Evolutionary conservation across 2,797 vertebrate genomes (phyloP).

Genomic region (Monodelphis domestica): DNA sequence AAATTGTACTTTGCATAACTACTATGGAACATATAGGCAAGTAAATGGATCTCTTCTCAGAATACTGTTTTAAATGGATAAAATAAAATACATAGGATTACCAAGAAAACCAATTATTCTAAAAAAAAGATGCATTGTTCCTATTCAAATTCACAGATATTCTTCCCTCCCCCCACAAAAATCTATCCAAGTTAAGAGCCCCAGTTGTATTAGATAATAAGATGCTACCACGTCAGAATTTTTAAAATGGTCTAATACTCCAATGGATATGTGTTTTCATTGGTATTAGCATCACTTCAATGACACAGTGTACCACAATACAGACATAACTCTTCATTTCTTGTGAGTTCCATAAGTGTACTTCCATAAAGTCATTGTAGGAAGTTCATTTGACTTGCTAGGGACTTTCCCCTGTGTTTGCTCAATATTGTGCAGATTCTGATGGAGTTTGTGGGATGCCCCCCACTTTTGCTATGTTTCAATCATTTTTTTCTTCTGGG

Average conservation of each 20-base stretch:
- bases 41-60: not conserved
- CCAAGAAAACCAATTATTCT: no score
- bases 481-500: not conserved
- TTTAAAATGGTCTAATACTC: no score
- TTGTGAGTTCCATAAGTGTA: not conserved
- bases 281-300: not conserved
- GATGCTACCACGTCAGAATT: not conserved
- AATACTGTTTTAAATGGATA: not conserved
- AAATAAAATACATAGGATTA: not conserved
- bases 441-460: not conserved
- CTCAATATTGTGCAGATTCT: not conserved
- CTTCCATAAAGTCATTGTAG: not conserved
- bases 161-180: not conserved
- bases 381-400: not conserved
- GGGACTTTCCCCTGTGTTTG: not conserved
- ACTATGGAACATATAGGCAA: not conserved
- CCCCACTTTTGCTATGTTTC: not conserved
- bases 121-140: not conserved
- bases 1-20: not conserved
- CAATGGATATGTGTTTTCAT: no score
- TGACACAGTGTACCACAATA: not conserved
- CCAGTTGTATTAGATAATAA: not conserved
- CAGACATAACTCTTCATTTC: not conserved
- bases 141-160: not conserved
- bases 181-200: not conserved